Evolutionary conservation across 2,113 vertebrate species (phyloP), one percentile per base, ranked within the genome.

Genomic region (Zapornia atra): DNA sequence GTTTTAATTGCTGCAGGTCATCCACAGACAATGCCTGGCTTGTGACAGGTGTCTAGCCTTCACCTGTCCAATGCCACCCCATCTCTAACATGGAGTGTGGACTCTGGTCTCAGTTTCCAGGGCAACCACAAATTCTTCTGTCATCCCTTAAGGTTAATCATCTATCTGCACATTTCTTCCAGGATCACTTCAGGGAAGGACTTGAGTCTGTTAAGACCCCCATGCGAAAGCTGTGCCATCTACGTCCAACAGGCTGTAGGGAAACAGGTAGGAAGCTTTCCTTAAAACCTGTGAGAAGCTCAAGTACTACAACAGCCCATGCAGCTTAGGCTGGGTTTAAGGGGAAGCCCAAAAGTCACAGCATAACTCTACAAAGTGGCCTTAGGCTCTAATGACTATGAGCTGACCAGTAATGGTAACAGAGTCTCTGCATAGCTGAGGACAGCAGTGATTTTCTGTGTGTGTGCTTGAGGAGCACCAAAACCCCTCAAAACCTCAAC

Each of bases 41-140:
- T 0, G 0, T 68, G 76, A 60, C 68, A 88, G 20, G 56, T 86
- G 68, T 85, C 54, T 31, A 46, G 31, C 73, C 71, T 93, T 92
- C 88, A 82, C 50, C 71, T 70, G 75, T 82, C 70, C 73, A 86
- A 5, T 11, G 24, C 54, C 83, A 50, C 7, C 36, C 56, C 40
- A 34, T 34, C 36, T 50, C 66, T 73, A 93, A 65, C 54, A 68
- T 24, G 11, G 15, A 63, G 50, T 38, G 46, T 81, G 72, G 88
- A 92, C 75, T 79, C 46, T 53, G 82, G 18, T 80, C 85, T 91
- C 75, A 36, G 88, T 94, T 93, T 92, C 90, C 92, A 90, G 46
- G 90, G 85, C 38, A 96, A 93, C 88, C 57, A 86, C 12, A 82
- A 79, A 82, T 64, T 88, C 73, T 18, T 77, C 70, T 88, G 26